Evolutionary conservation across 92 coral and sea anemone genomes (phyloP).

Genomic region (Porites lobata): DNA sequence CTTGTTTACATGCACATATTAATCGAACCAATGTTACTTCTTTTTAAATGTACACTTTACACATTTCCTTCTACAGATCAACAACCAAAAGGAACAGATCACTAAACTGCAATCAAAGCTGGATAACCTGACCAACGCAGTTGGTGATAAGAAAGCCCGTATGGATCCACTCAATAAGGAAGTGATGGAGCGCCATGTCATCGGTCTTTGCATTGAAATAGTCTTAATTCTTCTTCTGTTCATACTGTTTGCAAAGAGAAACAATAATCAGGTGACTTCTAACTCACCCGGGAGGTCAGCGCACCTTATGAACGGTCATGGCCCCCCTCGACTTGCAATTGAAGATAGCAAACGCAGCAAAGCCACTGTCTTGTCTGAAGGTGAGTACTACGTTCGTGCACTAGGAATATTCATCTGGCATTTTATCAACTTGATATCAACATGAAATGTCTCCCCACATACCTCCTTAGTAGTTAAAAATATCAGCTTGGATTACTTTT

Average conservation of each 20-base stretch:
- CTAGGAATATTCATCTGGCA: no score
- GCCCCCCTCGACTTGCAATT: slow-evolving; percentile 34
- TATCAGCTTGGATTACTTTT: no score
- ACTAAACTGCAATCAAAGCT: slow-evolving; percentile 62
- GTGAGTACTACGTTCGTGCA: not conserved
- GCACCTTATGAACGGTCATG: slow-evolving; percentile 36
- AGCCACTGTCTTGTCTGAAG: not conserved
- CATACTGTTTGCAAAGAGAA: slow-evolving; percentile 49
- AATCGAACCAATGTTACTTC: no score
- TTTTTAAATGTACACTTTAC: not conserved
- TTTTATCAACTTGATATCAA: no score
- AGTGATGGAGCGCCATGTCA: slow-evolving; percentile 94
- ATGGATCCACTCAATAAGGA: slow-evolving; percentile 61
- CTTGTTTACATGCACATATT: no score
- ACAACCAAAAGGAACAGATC: slow-evolving; percentile 65
- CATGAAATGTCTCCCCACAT: no score
- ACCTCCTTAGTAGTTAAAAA: no score
- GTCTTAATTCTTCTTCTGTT: slow-evolving; percentile 74
- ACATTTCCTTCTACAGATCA: slow-evolving; percentile 50
- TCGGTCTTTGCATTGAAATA: slow-evolving; percentile 89
- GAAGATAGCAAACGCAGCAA: slow-evolving; percentile 6
- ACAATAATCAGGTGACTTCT: slow-evolving; percentile 4
- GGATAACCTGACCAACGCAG: slow-evolving; percentile 27
- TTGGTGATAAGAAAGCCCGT: slow-evolving; percentile 42
- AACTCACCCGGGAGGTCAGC: slow-evolving; percentile 3